Evolutionary conservation across 2,888 invertebrate species (phyloP).

Genomic region (Oxycera nigricornis): DNA sequence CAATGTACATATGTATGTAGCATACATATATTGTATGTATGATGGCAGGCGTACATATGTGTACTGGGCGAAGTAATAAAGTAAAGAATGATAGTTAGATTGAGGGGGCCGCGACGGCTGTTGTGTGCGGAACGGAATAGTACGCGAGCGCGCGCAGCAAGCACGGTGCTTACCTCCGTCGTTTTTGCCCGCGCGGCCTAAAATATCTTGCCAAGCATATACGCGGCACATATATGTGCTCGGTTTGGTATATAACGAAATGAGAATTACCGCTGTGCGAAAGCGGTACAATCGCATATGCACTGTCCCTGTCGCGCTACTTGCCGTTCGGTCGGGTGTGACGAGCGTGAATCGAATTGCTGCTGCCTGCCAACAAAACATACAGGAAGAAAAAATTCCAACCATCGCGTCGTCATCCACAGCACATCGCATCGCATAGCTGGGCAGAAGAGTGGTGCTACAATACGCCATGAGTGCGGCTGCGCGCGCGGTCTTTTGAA

Average conservation of each 20-base stretch:
- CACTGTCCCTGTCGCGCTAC: neutral
- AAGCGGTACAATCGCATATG: neutral
- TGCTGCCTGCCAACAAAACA: slow-evolving; percentile 23
- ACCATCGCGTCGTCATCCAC: slow-evolving; percentile 4
- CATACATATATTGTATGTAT: neutral
- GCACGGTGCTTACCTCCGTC: neutral
- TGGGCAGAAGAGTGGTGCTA: slow-evolving; percentile 21
- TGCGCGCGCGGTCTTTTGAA: slow-evolving; percentile 28
- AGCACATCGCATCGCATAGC: slow-evolving; percentile 16
- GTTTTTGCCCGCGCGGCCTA: neutral
- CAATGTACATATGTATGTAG: neutral
- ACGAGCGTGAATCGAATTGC: neutral
- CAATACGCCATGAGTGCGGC: slow-evolving; percentile 9
- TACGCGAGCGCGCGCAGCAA: slow-evolving; percentile 25
- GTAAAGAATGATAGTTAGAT: slow-evolving; percentile 10
- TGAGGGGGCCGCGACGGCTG: slow-evolving; percentile 21
- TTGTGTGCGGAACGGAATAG: slow-evolving; percentile 36
- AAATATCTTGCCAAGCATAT: neutral
- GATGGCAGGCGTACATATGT: too few relatives aligned
- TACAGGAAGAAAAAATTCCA: slow-evolving; percentile 35
- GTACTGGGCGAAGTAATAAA: slow-evolving; percentile 26
- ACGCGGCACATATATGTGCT: slow-evolving; percentile 1
- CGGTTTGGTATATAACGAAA: neutral
- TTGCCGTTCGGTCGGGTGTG: neutral
- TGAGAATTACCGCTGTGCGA: neutral